Evolutionary conservation across 2,888 invertebrate species (phyloP).

Genomic region (Noctuana brunneofusca): DNA sequence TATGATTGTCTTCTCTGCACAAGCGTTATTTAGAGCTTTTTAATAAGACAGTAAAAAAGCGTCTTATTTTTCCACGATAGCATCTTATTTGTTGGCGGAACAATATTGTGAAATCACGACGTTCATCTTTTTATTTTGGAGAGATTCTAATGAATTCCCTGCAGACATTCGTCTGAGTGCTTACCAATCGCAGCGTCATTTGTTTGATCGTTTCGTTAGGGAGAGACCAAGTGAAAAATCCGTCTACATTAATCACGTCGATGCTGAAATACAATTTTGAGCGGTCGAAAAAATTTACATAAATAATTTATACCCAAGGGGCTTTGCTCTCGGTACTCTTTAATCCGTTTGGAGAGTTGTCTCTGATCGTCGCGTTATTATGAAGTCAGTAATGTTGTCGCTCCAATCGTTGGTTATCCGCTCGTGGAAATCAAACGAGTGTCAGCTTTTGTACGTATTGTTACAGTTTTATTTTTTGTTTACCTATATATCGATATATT

Average conservation of each 20-base stretch:
- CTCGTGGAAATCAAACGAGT: neutral
- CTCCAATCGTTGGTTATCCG: neutral
- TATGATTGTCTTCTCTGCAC: constrained; percentile 46
- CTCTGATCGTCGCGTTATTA: constrained; percentile 26
- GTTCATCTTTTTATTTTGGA: constrained; percentile 47
- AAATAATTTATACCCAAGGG: constrained; percentile 78
- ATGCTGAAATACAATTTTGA: constrained; percentile 77
- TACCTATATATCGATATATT: too few relatives aligned
- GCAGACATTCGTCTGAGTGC: constrained; percentile 59
- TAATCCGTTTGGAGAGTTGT: constrained; percentile 52
- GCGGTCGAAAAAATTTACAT: constrained; percentile 77
- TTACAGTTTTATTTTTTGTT: neutral
- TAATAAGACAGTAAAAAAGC: constrained; percentile 41
- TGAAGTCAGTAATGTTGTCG: constrained; percentile 9
- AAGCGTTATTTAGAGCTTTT: constrained; percentile 28
- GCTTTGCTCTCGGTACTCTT: constrained; percentile 52
- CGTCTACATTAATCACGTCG: constrained; percentile 76
- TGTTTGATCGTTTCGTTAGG: constrained; percentile 72
- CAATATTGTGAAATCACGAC: constrained; percentile 57
- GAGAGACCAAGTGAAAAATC: constrained; percentile 74
- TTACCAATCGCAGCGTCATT: constrained; percentile 71
- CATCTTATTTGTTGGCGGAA: constrained; percentile 51
- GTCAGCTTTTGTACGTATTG: neutral
- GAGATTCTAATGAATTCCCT: constrained; percentile 70
- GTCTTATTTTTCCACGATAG: constrained; percentile 43